Evolutionary conservation across 1,140 invertebrate genomes (phyloP).

Genomic region (Drosophila virilis): DNA sequence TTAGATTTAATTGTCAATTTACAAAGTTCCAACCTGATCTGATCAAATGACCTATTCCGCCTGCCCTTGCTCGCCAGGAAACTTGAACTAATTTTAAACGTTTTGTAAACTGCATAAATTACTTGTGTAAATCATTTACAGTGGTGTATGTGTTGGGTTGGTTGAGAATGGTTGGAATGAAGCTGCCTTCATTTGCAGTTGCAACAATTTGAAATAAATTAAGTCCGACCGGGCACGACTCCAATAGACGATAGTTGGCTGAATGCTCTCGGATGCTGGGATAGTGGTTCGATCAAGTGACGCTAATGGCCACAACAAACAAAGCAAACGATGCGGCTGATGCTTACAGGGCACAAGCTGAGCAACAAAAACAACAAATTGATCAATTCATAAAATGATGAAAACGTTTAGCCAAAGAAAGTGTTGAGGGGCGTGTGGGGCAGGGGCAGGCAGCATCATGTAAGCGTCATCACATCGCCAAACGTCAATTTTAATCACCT

Average conservation of each 20-base stretch:
- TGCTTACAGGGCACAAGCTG: conserved; percentile 52
- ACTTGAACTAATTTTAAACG: conserved; percentile 57
- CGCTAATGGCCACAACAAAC: conserved; percentile 79
- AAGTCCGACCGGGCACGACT: conserved; percentile 50
- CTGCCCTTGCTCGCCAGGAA: too few species aligned
- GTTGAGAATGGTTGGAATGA: not conserved
- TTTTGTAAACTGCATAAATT: conserved; percentile 69
- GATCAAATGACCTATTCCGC: conserved; percentile 4
- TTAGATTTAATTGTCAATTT: conserved; percentile 22
- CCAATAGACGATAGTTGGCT: conserved; percentile 18
- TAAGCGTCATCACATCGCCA: conserved; percentile 66
- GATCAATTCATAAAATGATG: conserved; percentile 81
- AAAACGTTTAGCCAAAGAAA: conserved; percentile 79
- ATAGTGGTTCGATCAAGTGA: conserved; percentile 64
- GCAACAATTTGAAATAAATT: conserved; percentile 81
- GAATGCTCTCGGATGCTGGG: conserved; percentile 5
- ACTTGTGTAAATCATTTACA: conserved; percentile 69
- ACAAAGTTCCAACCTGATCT: not conserved
- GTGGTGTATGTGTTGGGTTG: conserved; percentile 2
- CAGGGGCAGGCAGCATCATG: conserved; percentile 13
- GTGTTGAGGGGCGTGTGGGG: conserved; percentile 47
- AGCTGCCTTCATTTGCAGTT: conserved; percentile 42
- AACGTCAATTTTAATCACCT: conserved; percentile 80
- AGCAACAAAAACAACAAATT: conserved; percentile 66
- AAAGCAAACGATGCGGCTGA: conserved; percentile 77